Conservation (phyloP, 2,888 invertebrate species). For the Brachypterus glaber region DNA sequence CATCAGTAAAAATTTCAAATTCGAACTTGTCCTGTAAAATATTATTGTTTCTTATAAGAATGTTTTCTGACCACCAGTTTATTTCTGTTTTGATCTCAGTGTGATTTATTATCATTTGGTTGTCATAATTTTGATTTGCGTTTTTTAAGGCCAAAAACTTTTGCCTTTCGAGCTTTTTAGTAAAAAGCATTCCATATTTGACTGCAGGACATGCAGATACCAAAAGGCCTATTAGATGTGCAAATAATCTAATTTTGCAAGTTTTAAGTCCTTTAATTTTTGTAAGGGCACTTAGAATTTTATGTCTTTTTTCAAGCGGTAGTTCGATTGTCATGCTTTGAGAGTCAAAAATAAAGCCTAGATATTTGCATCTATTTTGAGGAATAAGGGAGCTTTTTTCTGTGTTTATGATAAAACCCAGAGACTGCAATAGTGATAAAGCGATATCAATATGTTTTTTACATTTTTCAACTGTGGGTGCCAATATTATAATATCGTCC, state of each 20-base stretch:
- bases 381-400: conserved; percentile 6
- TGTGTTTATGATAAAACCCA: no score
- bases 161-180: conserved; percentile 11
- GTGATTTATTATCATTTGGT: background rate
- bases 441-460: background rate
- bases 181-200: conserved; percentile 16
- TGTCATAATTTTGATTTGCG: conserved; percentile 6
- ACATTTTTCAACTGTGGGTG: no score
- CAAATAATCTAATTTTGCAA: no score
- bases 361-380: conserved; percentile 1
- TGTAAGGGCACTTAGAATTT: background rate
- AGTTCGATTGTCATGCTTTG: conserved; percentile 2
- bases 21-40: no score
- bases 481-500: no score
- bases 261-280: conserved; percentile 8
- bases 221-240: conserved; percentile 6
- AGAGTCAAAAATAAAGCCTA: conserved; percentile 8
- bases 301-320: conserved; percentile 1
- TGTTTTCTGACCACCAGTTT: conserved; percentile 3
- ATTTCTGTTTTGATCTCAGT: conserved; percentile 8
- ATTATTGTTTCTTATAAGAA: conserved; percentile 1
- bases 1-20: conserved; percentile 16
- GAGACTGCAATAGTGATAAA: no score
- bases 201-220: conserved; percentile 19
- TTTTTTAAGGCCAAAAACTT: conserved; percentile 6